Conservation (phyloP, 2,888 invertebrate genomes). For the Urechis unicinctus region DNA sequence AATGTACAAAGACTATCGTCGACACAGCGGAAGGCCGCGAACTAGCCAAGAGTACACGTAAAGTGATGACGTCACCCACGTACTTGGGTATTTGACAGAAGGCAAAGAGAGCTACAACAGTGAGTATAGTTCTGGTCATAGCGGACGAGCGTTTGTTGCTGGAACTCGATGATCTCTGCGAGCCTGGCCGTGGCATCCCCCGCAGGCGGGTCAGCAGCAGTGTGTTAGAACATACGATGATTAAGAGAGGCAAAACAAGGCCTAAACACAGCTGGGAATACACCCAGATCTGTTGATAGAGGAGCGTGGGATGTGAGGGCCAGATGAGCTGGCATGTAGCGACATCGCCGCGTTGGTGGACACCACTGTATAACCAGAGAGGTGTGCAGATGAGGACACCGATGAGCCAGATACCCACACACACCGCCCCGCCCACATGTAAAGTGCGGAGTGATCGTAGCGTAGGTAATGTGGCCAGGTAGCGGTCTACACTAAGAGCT, state of each 20-base stretch:
- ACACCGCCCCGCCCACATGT: slow-evolving; percentile 12
- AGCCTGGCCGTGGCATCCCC: no score
- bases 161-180: not conserved
- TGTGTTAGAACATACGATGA: slow-evolving; percentile 10
- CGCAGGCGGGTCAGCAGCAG: not conserved
- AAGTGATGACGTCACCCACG: slow-evolving; percentile 4
- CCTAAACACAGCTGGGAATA: not conserved
- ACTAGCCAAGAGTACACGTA: not conserved
- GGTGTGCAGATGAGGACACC: slow-evolving; percentile 11
- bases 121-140: slow-evolving; percentile 16
- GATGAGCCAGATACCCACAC: slow-evolving; percentile 17
- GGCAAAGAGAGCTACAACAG: slow-evolving; percentile 15
- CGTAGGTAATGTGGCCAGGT: slow-evolving; percentile 16
- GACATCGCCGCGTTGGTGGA: not conserved
- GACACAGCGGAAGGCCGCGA: no score
- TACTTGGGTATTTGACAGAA: slow-evolving; percentile 16
- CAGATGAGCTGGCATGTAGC: slow-evolving; percentile 3
- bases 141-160: slow-evolving; percentile 5
- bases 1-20: no score
- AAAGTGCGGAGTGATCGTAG: slow-evolving; percentile 12
- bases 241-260: slow-evolving; percentile 5
- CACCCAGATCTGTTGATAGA: not conserved
- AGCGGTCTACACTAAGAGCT: slow-evolving; percentile 18
- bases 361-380: slow-evolving; percentile 12
- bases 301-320: slow-evolving; percentile 4